Percentiles rank a stretch among this genome's conserved stretches.
Conservation (phyloP, 2,113 vertebrate genomes). For the Nannospalax galili region DNA sequence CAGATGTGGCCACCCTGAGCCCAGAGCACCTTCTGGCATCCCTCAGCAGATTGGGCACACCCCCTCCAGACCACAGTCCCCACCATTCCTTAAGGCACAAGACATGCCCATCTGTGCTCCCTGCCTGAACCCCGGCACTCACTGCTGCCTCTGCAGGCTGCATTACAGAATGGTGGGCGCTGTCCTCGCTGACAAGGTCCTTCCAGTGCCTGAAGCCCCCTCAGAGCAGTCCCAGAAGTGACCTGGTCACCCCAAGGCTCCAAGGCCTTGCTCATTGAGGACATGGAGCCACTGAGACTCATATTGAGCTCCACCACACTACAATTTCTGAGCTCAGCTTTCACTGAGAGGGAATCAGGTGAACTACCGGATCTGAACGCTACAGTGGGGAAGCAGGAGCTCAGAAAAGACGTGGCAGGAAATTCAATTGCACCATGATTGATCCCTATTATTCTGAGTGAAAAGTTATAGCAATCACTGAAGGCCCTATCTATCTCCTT, state of each 20-base stretch:
- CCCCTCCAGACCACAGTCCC: background rate
- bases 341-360: background rate
- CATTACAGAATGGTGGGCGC: background rate
- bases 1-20: background rate
- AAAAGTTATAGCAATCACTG: background rate
- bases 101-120: background rate
- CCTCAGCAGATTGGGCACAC: background rate
- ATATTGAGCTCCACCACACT: background rate
- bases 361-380: background rate
- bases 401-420: background rate
- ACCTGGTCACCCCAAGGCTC: background rate
- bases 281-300: background rate
- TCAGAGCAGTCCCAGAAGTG: background rate
- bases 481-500: background rate
- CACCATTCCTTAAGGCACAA: accelerated
- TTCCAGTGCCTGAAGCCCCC: background rate
- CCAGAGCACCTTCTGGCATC: background rate
- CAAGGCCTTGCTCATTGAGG: background rate
- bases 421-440: background rate
- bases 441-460: background rate
- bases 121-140: background rate
- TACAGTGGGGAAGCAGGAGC: background rate
- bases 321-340: background rate
- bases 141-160: background rate
- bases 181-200: background rate